Evolutionary conservation across 2,797 vertebrate genomes (phyloP).

Genomic region (Alauda arvensis): DNA sequence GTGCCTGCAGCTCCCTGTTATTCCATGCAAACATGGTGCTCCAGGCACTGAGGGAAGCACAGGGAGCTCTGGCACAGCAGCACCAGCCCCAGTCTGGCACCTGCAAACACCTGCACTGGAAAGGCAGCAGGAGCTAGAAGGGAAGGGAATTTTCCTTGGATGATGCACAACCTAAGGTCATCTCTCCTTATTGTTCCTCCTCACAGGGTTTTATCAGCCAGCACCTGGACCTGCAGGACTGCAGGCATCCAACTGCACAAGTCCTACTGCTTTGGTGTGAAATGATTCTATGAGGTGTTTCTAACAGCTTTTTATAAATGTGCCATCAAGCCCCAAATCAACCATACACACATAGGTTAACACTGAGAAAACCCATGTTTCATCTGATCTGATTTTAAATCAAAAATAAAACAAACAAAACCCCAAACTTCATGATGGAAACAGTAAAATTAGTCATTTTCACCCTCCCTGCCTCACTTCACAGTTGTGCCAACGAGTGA

Average conservation of each 20-base stretch:
- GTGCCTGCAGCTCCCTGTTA: neutral
- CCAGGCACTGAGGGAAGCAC: fast-evolving
- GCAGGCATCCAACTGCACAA: neutral
- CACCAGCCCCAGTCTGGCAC: fast-evolving
- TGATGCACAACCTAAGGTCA: neutral
- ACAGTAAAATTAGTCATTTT: neutral
- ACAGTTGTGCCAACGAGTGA: neutral
- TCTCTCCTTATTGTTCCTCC: neutral
- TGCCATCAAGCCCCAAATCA: neutral
- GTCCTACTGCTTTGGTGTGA: neutral
- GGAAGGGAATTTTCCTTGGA: neutral
- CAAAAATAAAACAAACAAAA: neutral
- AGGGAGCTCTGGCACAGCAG: neutral
- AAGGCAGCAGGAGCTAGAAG: neutral
- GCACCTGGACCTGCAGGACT: neutral
- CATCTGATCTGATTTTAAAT: neutral
- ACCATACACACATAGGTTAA: neutral
- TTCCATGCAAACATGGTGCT: neutral
- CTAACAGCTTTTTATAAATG: neutral
- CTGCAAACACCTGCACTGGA: neutral
- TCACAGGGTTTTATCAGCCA: neutral
- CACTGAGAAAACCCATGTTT: neutral
- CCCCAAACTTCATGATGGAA: neutral
- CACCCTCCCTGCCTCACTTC: neutral
- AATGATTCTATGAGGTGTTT: neutral